Evolutionary conservation across 1,140 invertebrate species (phyloP).

Genomic region (Pseudomyrmex flavicornis): DNA sequence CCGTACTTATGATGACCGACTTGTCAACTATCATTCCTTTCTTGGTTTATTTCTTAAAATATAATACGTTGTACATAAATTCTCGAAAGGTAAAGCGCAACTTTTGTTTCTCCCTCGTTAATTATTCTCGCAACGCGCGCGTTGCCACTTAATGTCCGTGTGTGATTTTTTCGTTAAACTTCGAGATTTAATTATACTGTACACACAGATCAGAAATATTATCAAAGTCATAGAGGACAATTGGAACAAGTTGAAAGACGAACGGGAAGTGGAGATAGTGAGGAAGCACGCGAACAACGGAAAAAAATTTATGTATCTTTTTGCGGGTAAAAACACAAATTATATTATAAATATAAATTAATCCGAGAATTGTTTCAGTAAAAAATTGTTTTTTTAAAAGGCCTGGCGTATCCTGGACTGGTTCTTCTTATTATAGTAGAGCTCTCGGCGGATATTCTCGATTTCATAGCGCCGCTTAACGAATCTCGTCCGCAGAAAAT

Average conservation of each 20-base stretch:
- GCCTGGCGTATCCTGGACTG: neutral
- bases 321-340: conserved; percentile 25
- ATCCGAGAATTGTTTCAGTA: neutral
- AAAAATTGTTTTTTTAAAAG: conserved; percentile 8
- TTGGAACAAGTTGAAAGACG: conserved; percentile 17
- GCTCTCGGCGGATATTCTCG: conserved; percentile 33
- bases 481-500: conserved; percentile 42
- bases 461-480: conserved; percentile 50
- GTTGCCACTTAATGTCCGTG: too few species aligned
- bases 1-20: conserved; percentile 16
- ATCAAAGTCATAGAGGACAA: conserved; percentile 43
- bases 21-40: conserved; percentile 2
- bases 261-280: conserved; percentile 43
- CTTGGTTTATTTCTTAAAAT: conserved; percentile 32
- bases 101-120: too few species aligned
- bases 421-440: neutral
- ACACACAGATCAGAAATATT: conserved; percentile 27
- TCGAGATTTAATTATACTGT: neutral
- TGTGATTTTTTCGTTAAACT: too few species aligned
- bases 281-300: neutral
- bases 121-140: too few species aligned
- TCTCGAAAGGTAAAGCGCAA: conserved; percentile 15
- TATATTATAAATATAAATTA: neutral
- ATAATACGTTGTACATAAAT: conserved; percentile 32
- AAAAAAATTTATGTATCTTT: conserved; percentile 12